Conservation (phyloP, 2,113 vertebrate genomes). For the Vulpes lagopus region DNA sequence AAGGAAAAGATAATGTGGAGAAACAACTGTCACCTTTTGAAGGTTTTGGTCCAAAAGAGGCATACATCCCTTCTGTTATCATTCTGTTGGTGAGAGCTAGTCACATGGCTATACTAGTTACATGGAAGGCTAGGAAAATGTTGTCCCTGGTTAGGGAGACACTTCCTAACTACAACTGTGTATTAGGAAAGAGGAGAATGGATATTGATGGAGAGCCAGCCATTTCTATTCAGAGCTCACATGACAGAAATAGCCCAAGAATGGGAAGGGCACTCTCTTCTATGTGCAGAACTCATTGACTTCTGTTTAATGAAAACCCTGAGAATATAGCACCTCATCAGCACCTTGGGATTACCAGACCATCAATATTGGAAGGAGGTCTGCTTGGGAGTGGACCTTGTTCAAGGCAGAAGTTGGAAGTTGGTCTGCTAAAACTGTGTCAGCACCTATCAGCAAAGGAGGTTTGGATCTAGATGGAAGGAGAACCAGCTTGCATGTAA, state of each 20-base stretch:
- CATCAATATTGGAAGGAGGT: not conserved
- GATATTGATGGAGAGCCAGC: not conserved
- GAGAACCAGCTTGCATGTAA: not conserved
- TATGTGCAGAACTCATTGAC: rapidly evolving
- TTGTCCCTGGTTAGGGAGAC: no score
- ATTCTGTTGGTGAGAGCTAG: not conserved
- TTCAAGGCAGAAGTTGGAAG: not conserved
- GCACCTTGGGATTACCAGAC: no score
- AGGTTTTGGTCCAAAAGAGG: not conserved
- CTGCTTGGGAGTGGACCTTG: not conserved
- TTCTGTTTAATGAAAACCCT: not conserved
- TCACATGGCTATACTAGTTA: not conserved
- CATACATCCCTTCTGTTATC: not conserved
- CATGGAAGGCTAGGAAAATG: not conserved
- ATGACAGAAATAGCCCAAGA: not conserved
- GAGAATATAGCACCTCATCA: not conserved
- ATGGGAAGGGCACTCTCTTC: not conserved
- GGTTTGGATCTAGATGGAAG: not conserved
- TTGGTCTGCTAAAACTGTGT: not conserved
- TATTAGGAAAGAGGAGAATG: not conserved
- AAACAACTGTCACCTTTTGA: not conserved
- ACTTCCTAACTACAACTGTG: not conserved
- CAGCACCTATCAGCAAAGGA: not conserved
- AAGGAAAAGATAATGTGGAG: not conserved
- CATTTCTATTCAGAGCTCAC: not conserved